Evolutionary conservation across 2,113 vertebrate species (phyloP), one percentile per base, ranked within the genome.

Genomic region (Gobio gobio): DNA sequence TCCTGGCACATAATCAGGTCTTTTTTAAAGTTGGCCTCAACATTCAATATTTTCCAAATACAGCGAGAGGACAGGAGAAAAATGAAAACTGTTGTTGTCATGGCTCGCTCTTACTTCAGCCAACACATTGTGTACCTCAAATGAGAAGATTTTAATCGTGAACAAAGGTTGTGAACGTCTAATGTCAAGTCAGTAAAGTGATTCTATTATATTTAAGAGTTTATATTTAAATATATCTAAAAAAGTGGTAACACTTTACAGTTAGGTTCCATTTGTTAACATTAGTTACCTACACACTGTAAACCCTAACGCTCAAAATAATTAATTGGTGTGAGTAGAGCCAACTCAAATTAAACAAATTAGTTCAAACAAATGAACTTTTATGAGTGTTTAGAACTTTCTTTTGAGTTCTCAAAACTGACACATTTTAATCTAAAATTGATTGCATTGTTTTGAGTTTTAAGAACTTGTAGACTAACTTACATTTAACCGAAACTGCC

Each of bases 11-110:
- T 26, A 45, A 58, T 77, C 36, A 36, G 73, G 61, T 78, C 29
- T 66, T 85, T 70, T 76, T 85, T 40, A 51, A 18, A 63, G 49
- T 84, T 84, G 79, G 36, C 9, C 75, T 83, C 16, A 82, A 82
- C 66, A 43, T 58, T 70, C 6, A 16, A 43, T 58, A 24, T 59
- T 78, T 72, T 82, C 5, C 6, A 33, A 54, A 68, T 72, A 20
- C n/a, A 22, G 75, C 8, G 20, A 73, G n/a, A 63, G 78, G 78
- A 79, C 58, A 78, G 54, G 36, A 24, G 78, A 22, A 13, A 66
- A 29, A 51, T 29, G 6, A 8, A 29, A 76, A 36, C 33, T 13
- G 54, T 18, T 0, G 29, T 59, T 78, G 54, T 78, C 24, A 64
- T 47, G n/a, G 47, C 22, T 76, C n/a, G 26, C 24, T 76, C 14